Conservation (phyloP, 2,888 invertebrate species). For the Tenthredo distinguenda region DNA sequence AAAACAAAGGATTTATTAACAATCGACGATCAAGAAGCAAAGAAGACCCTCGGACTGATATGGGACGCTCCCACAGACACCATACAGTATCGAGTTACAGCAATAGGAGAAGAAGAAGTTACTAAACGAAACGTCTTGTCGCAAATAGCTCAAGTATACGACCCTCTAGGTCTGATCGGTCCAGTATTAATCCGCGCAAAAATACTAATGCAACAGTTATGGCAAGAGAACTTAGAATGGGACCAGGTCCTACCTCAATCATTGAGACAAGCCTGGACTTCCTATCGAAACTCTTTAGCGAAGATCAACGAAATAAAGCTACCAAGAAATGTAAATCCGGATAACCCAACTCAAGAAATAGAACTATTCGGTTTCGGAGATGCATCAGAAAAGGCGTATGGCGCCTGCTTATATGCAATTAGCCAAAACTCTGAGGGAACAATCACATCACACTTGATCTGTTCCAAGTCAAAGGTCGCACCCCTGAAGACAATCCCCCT, state of each 20-base stretch:
- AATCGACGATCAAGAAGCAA: too few relatives aligned
- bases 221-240: not conserved
- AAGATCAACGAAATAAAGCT: not conserved
- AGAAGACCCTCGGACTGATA: too few relatives aligned
- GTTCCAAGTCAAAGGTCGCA: not conserved
- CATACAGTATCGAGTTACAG: not conserved
- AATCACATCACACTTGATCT: not conserved
- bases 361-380: not conserved
- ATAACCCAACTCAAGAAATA: not conserved
- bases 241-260: not conserved
- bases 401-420: not conserved
- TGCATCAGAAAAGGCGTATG: not conserved
- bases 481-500: not conserved
- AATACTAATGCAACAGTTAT: not conserved
- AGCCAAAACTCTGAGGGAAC: not conserved
- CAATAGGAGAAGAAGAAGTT: too few relatives aligned
- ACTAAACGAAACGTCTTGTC: not conserved
- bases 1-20: too few relatives aligned
- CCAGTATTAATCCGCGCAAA: not conserved
- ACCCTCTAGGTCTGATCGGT: not conserved
- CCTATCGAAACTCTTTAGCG: not conserved
- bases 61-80: not conserved
- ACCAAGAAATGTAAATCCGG: not conserved
- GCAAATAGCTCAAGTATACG: not conserved
- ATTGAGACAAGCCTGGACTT: not conserved